A percentile compares a stretch with the other conserved stretches of the same genome.
Conservation (phyloP, 2,113 vertebrate genomes). For the Rattus rattus region DNA sequence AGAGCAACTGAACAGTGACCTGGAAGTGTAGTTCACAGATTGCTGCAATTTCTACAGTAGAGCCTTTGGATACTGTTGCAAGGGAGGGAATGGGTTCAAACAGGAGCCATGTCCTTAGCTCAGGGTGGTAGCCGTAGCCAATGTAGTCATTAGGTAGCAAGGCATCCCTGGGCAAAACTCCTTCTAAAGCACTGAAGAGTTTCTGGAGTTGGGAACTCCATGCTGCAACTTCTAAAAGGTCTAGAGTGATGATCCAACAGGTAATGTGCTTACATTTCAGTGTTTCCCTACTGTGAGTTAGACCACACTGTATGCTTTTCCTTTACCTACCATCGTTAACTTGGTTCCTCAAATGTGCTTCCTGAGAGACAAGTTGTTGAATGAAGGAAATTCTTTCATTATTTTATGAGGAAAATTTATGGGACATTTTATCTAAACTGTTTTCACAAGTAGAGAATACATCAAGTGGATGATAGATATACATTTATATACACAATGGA, state of each 20-base stretch:
- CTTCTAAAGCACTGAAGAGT: background rate
- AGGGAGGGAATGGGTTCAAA: background rate
- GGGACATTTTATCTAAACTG: background rate
- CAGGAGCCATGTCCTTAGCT: background rate
- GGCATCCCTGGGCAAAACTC: background rate
- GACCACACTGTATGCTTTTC: background rate
- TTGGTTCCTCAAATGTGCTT: background rate
- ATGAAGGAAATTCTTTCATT: slow-evolving; percentile 45
- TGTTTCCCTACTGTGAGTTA: background rate
- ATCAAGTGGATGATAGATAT: slow-evolving; percentile 1
- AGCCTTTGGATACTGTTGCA: background rate
- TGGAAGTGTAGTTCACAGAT: background rate
- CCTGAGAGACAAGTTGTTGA: slow-evolving; percentile 34
- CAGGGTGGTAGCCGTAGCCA: background rate
- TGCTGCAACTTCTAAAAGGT: background rate
- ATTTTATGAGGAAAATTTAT: slow-evolving; percentile 31
- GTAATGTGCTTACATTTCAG: background rate
- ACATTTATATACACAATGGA: background rate
- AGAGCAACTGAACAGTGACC: background rate
- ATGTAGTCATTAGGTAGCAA: background rate
- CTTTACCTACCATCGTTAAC: background rate
- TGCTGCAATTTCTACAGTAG: background rate
- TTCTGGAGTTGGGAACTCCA: background rate
- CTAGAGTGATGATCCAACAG: background rate
- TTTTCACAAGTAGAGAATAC: slow-evolving; percentile 46